These are phyloP conservation scores for Scolopax rusticola DNA, from an alignment of 2,797 vertebrate genomes.

Conservation along the genomic window DNA sequence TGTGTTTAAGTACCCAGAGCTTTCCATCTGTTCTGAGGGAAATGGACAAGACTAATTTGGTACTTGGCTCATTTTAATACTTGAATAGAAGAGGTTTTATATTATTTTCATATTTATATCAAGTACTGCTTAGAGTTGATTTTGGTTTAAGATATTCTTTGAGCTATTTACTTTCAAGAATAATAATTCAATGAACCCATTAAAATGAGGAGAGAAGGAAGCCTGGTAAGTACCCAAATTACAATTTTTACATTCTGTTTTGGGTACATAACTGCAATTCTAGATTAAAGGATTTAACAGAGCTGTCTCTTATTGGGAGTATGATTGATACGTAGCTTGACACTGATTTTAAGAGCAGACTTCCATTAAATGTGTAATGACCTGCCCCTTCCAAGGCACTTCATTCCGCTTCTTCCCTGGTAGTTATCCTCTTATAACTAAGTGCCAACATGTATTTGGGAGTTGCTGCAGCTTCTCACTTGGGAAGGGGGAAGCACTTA, in stretches of 20 bases:
- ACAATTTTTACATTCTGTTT: background rate
- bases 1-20: background rate
- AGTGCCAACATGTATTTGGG: background rate
- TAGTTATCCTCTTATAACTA: background rate
- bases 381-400: background rate
- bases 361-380: background rate
- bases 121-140: background rate
- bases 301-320: background rate
- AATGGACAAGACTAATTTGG: background rate
- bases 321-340: background rate
- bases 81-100: background rate
- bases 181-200: background rate
- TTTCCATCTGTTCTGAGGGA: background rate
- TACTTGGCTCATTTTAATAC: background rate
- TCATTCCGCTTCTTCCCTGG: background rate
- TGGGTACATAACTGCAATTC: background rate
- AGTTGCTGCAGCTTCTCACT: background rate
- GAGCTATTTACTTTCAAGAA: background rate
- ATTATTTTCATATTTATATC: background rate
- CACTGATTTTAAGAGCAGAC: background rate
- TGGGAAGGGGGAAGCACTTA: background rate
- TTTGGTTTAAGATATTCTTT: background rate
- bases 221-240: background rate
- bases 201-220: background rate
- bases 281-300: background rate